Conservation (phyloP, 2,113 vertebrate species). For the Urocynchramus pylzowi region DNA sequence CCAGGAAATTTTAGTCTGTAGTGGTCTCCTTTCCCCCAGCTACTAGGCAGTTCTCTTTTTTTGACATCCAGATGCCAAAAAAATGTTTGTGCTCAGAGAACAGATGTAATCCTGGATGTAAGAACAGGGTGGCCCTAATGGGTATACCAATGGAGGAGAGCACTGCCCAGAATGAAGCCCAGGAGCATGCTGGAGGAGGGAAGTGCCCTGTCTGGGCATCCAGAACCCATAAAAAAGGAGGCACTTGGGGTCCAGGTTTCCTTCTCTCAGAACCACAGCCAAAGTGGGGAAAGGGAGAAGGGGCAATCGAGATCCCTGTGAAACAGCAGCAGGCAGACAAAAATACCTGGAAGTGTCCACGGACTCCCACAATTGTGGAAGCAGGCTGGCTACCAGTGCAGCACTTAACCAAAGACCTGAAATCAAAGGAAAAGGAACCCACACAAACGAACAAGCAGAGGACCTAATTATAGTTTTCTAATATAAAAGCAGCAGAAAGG, state of each 20-base stretch:
- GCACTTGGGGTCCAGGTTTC: background rate
- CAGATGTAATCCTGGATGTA: constrained; percentile 38
- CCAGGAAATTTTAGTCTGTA: background rate
- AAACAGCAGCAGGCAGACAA: background rate
- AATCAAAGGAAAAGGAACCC: background rate
- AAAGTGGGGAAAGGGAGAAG: fast-evolving
- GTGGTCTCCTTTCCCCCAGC: background rate
- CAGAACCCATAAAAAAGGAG: background rate
- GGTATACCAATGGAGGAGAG: background rate
- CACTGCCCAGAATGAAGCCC: background rate
- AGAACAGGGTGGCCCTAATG: background rate
- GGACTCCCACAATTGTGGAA: no score
- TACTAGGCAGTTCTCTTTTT: background rate
- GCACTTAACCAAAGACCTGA: background rate
- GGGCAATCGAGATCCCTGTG: fast-evolving
- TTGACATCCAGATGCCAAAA: constrained; percentile 49
- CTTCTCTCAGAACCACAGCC: background rate
- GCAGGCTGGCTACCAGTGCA: background rate
- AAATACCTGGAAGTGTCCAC: fast-evolving
- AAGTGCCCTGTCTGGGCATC: background rate
- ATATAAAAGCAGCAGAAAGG: background rate
- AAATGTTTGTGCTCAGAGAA: constrained; percentile 30
- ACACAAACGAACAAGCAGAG: background rate
- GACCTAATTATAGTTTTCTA: background rate
- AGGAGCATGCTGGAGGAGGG: background rate